phyloP scores from a whole-genome alignment of 1,140 invertebrate genomes.

The Linepithema humile region DNA sequence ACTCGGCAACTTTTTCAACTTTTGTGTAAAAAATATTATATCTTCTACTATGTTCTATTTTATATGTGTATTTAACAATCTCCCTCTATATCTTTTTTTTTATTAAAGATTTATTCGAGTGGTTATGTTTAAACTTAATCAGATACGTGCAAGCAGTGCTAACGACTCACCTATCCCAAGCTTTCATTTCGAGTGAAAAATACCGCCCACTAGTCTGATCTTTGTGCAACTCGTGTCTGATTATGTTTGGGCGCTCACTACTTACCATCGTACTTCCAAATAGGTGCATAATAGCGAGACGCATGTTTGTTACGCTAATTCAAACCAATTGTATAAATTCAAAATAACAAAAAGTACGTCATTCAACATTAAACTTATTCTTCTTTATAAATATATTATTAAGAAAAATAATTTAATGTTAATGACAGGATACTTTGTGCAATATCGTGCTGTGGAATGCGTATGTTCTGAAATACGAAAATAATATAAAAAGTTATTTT shows the following conservation, averaged over 20 bases:
- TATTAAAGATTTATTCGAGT: not conserved
- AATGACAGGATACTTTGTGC: not conserved
- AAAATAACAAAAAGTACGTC: not conserved
- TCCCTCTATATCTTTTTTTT: slow-evolving; percentile 21
- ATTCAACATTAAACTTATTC: not conserved
- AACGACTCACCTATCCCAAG: not conserved
- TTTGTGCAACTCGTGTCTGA: slow-evolving; percentile 24
- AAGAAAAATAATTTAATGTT: not conserved
- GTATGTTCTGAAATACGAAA: not conserved
- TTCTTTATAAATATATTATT: not conserved
- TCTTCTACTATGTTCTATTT: not conserved
- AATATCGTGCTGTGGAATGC: not conserved
- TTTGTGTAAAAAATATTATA: not conserved
- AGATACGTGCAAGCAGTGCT: not conserved
- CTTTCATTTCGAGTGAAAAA: too few species aligned
- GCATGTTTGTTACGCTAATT: slow-evolving; percentile 27
- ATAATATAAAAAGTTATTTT: not conserved
- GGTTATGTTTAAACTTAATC: slow-evolving; percentile 29
- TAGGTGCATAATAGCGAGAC: not conserved
- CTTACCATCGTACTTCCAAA: not conserved
- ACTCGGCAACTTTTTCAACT: slow-evolving; percentile 4
- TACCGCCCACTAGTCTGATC: too few species aligned
- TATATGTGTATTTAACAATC: not conserved
- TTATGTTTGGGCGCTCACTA: slow-evolving; percentile 4
- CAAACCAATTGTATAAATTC: not conserved